These are phyloP conservation scores for Acutogordius australiensis DNA, from an alignment of 2,888 invertebrate species.

Conservation along the genomic window DNA sequence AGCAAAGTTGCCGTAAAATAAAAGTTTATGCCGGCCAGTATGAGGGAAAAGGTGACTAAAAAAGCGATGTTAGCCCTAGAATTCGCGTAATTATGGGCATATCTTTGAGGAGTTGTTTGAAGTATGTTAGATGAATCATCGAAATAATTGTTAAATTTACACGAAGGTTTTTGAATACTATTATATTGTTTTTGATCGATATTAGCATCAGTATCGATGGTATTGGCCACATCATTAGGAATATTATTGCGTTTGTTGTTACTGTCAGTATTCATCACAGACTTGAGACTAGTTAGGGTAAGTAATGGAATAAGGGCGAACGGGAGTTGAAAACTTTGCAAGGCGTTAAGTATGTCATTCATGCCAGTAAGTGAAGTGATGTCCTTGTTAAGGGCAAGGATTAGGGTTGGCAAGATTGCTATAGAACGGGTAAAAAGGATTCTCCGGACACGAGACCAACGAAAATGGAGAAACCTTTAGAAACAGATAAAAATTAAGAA, in stretches of 20 bases:
- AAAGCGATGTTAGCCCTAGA: too few species aligned
- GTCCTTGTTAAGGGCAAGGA: slow-evolving; percentile 20
- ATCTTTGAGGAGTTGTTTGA: too few species aligned
- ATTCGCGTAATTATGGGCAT: too few species aligned
- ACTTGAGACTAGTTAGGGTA: slow-evolving; percentile 45
- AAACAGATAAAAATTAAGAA: too few species aligned
- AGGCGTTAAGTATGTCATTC: slow-evolving; percentile 55
- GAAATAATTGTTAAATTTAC: too few species aligned
- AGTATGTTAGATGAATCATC: too few species aligned
- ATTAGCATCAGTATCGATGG: too few species aligned
- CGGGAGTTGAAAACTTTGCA: slow-evolving; percentile 56
- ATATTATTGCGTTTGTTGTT: not conserved
- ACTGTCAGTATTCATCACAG: slow-evolving; percentile 37
- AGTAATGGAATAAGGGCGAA: slow-evolving; percentile 57
- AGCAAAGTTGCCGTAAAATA: not conserved
- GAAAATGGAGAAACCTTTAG: slow-evolving; percentile 43
- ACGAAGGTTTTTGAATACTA: too few species aligned
- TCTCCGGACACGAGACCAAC: slow-evolving; percentile 57
- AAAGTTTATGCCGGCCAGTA: not conserved
- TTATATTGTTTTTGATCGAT: too few species aligned
- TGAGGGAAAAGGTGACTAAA: too few species aligned
- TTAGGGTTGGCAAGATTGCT: slow-evolving; percentile 36
- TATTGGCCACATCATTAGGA: not conserved
- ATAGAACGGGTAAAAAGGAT: slow-evolving; percentile 51
- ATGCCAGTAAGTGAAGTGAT: slow-evolving; percentile 27